Conservation (phyloP, 2,888 invertebrate genomes). For the Leptarthrus brevirostris region DNA sequence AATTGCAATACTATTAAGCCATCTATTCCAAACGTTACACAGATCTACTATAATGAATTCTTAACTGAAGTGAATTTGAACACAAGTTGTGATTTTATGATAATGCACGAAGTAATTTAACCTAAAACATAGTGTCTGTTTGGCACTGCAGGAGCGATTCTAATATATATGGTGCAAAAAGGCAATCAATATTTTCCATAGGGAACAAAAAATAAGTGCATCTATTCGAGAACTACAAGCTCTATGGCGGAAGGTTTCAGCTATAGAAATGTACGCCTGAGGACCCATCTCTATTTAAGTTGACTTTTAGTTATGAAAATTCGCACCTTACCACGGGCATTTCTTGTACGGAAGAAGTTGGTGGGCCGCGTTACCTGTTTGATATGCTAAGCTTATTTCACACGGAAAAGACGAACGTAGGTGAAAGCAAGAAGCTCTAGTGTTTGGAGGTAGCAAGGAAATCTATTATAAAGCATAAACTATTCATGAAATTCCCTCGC, state of each 20-base stretch:
- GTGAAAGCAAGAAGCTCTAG: not conserved
- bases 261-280: not conserved
- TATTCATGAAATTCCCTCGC: constrained; percentile 41
- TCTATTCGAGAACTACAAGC: too few species aligned
- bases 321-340: constrained; percentile 20
- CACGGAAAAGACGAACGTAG: not conserved
- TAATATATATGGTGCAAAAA: not conserved
- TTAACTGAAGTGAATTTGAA: too few species aligned
- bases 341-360: not conserved
- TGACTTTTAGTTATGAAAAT: constrained; percentile 36
- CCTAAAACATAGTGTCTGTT: too few species aligned
- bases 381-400: constrained; percentile 15
- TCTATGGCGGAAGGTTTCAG: too few species aligned
- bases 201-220: too few species aligned
- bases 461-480: constrained; percentile 39
- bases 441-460: not conserved
- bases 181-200: constrained; percentile 7
- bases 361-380: not conserved
- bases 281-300: not conserved
- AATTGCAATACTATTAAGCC: too few species aligned
- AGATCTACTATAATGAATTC: too few species aligned
- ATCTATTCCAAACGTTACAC: too few species aligned
- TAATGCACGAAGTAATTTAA: too few species aligned
- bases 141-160: too few species aligned
- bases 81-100: too few species aligned